Evolutionary conservation across 1,140 invertebrate genomes (phyloP), one percentile per base, ranked within the genome.

Genomic region (Drosophila baimaii): DNA sequence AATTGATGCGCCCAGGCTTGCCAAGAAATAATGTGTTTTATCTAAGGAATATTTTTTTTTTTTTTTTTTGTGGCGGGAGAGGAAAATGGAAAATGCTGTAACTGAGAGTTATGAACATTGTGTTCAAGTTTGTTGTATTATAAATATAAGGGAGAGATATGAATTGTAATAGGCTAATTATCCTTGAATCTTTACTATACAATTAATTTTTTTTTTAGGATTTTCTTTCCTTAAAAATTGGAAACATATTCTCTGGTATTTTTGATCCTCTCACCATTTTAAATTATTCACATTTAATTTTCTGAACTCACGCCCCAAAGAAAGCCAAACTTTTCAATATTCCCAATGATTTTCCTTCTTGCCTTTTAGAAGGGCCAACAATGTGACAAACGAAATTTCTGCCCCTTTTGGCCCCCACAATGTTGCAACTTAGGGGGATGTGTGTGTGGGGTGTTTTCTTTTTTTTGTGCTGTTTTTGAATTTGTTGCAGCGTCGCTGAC

Each of bases 401-500:
- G 23, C 21, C 44, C 10, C 35, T 13, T 33, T 33, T 23, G 15
- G 25, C 41, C 33, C 27, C 37, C 17, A 41, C 21, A 33, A 31
- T 33, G 44, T 51, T 31, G 51, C 19, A 47, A 43, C 41, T 51
- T 46, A n/a, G 21, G 23, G 13, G 41, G 6, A 15, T 31, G 27
- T 19, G n/a, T n/a, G n/a, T n/a, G n/a, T 12, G 21, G 9, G 29
- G 29, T 46, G 15, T 13, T 23, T 25, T 3, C 23, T 21, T 39
- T 39, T 46, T 63, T 10, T 37, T 27, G 9, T 12, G 19, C 21
- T 61, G 39, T 33, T 61, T 43, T 58, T 33, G 43, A 41, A 29
- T 21, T 64, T 51, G 25, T 49, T 61, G 58, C 41, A 55, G 29
- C 46, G 59, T 64, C 39, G 41, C 54, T 71, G 49, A 79, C 59